These are phyloP conservation scores for Buteo buteo DNA, from an alignment of 2,113 vertebrate species.

Conservation along the genomic window DNA sequence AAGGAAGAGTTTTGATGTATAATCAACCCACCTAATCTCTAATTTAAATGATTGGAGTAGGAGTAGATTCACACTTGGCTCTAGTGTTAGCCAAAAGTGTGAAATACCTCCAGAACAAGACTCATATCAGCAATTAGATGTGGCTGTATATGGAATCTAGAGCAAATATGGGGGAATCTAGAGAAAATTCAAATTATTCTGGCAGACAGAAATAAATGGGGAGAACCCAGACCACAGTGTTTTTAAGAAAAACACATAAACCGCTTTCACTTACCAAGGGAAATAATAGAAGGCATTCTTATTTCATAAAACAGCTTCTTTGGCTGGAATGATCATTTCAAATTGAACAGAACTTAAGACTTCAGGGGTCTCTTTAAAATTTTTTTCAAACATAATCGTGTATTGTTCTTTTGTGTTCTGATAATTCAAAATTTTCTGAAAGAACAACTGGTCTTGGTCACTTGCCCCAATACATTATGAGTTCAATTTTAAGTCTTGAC, in stretches of 20 bases:
- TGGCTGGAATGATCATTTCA: not conserved
- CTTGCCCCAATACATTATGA: not conserved
- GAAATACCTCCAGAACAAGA: not conserved
- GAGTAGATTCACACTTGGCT: slow-evolving; percentile 11
- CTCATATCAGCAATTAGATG: not conserved
- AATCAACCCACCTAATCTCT: slow-evolving; percentile 5
- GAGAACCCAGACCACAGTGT: not conserved
- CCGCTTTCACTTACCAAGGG: not conserved
- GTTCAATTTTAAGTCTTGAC: not conserved
- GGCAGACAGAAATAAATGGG: not conserved
- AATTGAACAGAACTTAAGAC: not conserved
- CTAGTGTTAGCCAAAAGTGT: not conserved
- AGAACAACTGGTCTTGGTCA: not conserved
- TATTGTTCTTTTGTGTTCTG: not conserved
- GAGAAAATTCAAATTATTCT: not conserved
- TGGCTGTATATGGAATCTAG: not conserved
- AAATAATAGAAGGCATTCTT: not conserved
- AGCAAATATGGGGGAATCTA: not conserved
- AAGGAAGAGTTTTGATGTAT: slow-evolving; percentile 4
- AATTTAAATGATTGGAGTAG: slow-evolving; percentile 25
- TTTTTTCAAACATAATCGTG: not conserved
- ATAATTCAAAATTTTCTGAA: not conserved
- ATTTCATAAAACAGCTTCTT: not conserved
- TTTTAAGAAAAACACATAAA: not conserved
- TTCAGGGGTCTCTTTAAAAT: not conserved